Conservation (phyloP, 2,888 invertebrate genomes). For the Eristalis intricaria region DNA sequence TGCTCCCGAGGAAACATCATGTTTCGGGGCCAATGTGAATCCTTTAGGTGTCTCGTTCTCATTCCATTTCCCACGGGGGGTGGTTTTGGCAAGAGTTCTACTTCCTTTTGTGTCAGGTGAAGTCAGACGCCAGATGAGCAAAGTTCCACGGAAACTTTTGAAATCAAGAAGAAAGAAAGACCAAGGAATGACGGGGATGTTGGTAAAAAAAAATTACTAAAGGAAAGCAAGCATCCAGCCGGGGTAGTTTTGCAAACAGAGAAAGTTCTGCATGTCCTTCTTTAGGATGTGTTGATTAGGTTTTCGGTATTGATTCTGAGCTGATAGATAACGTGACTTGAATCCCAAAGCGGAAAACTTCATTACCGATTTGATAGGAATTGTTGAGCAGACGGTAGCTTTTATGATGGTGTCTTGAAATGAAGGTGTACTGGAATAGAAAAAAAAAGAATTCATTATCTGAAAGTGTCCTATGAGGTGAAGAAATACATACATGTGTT, state of each 20-base stretch:
- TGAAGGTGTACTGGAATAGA: constrained; percentile 43
- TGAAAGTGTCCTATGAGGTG: constrained; percentile 35
- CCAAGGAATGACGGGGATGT: constrained; percentile 4
- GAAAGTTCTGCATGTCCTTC: constrained; percentile 68
- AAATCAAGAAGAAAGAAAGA: constrained; percentile 19
- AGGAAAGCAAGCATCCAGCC: constrained; percentile 25
- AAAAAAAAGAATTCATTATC: constrained; percentile 67
- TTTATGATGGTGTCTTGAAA: constrained; percentile 42
- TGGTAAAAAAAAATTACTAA: not conserved
- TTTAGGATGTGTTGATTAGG: constrained; percentile 76
- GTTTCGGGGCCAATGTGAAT: constrained; percentile 67
- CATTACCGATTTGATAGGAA: constrained; percentile 52
- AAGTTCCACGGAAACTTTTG: constrained; percentile 42
- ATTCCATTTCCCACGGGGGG: constrained; percentile 35
- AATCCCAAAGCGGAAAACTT: constrained; percentile 70
- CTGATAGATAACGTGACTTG: constrained; percentile 77
- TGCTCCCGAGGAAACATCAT: constrained; percentile 69
- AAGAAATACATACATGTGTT: constrained; percentile 6
- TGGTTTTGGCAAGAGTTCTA: constrained; percentile 49
- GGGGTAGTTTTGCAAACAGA: constrained; percentile 67
- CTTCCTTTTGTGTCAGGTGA: constrained; percentile 44
- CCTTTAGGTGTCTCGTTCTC: constrained; percentile 40
- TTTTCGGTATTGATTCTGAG: constrained; percentile 79
- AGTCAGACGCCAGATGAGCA: constrained; percentile 53
- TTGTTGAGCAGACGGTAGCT: constrained; percentile 57